These are phyloP conservation scores for Contarinia nasturtii DNA, from an alignment of 1,140 invertebrate genomes.

Conservation along the genomic window DNA sequence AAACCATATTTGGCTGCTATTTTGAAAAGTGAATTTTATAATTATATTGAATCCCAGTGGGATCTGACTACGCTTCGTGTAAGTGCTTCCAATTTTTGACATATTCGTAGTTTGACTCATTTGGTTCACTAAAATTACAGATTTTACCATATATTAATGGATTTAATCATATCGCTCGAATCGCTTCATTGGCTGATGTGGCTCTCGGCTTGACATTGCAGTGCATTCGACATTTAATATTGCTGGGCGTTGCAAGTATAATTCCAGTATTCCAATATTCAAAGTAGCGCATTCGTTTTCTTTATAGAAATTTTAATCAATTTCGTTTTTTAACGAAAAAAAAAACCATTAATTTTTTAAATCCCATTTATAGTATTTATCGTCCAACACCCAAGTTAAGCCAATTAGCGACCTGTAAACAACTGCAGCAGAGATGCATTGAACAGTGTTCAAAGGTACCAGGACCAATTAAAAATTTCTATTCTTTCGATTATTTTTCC, in stretches of 20 bases:
- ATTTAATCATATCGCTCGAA: constrained; percentile 68
- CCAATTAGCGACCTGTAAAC: constrained; percentile 39
- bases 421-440: constrained; percentile 52
- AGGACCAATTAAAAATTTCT: not conserved
- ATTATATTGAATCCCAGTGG: constrained; percentile 41
- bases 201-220: constrained; percentile 81
- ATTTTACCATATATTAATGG: constrained; percentile 70
- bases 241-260: constrained; percentile 47
- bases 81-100: constrained; percentile 6
- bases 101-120: not conserved
- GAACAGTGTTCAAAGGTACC: constrained; percentile 39
- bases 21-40: constrained; percentile 3
- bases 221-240: constrained; percentile 78
- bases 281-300: no score
- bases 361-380: constrained; percentile 80
- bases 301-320: no score
- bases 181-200: constrained; percentile 65
- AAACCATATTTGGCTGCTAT: constrained; percentile 1
- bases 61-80: constrained; percentile 77
- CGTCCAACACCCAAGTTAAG: constrained; percentile 60
- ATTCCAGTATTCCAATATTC: constrained; percentile 84
- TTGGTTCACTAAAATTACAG: constrained; percentile 16
- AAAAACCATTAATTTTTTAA: no score
- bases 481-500: no score
- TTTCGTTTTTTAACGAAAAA: no score